phyloP scores from a whole-genome alignment of 1,140 invertebrate genomes.

The Drosophila lacteicornis region DNA sequence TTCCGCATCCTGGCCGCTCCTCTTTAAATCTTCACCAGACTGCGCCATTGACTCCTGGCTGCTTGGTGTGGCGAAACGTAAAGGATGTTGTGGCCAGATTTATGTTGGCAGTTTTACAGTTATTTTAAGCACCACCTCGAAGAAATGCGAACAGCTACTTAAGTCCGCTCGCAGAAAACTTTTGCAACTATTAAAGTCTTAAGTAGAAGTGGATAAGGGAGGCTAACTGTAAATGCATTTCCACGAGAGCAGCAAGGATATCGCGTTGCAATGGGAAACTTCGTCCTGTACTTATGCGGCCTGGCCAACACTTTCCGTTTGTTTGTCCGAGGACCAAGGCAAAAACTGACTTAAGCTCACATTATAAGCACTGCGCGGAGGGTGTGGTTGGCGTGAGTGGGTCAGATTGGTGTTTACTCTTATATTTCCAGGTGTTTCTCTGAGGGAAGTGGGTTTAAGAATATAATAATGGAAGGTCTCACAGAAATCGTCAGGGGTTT shows the following conservation, averaged over 20 bases:
- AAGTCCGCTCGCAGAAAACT: conserved; percentile 68
- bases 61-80: conserved; percentile 55
- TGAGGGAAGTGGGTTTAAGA: background rate
- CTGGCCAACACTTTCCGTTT: conserved; percentile 73
- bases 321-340: conserved; percentile 37
- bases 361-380: conserved; percentile 43
- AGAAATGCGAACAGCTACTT: conserved; percentile 68
- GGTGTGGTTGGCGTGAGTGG: conserved; percentile 17
- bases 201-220: conserved; percentile 73
- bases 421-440: conserved; percentile 9
- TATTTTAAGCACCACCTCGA: conserved; percentile 72
- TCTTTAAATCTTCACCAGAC: conserved; percentile 32
- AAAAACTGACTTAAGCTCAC: conserved; percentile 60
- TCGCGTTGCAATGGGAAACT: conserved; percentile 61
- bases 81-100: conserved; percentile 83
- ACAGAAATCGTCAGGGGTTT: too few species aligned
- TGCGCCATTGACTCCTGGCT: conserved; percentile 63
- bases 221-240: conserved; percentile 65
- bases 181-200: conserved; percentile 84
- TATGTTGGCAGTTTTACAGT: conserved; percentile 83
- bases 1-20: background rate
- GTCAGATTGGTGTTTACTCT: conserved; percentile 11
- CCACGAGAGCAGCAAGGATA: conserved; percentile 32
- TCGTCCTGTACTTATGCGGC: conserved; percentile 65
- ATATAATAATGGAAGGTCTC: background rate